Evolutionary conservation across 2,113 vertebrate species (phyloP).

Genomic region (Pelobates fuscus): DNA sequence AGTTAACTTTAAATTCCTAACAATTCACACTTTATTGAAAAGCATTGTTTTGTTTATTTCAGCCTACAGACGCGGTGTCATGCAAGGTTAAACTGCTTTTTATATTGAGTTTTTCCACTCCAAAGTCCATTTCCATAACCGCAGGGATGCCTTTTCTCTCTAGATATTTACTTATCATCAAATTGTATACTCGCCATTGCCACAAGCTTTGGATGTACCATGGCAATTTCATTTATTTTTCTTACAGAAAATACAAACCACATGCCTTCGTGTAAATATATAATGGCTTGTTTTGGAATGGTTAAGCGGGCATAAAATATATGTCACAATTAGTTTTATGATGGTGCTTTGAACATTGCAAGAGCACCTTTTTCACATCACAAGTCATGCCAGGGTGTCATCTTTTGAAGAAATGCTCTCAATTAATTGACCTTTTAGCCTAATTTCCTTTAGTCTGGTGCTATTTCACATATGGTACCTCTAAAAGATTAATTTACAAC

Average conservation of each 20-base stretch:
- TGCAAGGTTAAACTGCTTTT: conserved; percentile 19
- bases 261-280: conserved; percentile 41
- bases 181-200: conserved; percentile 27
- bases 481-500: conserved; percentile 72
- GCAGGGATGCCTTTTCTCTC: conserved; percentile 34
- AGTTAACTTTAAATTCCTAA: no score
- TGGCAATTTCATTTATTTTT: conserved; percentile 34
- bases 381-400: conserved; percentile 66
- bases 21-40: no score
- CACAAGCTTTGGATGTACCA: conserved; percentile 25
- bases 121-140: conserved; percentile 16
- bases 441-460: conserved; percentile 73
- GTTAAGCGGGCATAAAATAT: conserved; percentile 39
- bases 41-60: no score
- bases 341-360: conserved; percentile 38
- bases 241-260: conserved; percentile 39
- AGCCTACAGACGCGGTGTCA: no score
- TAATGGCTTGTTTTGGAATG: conserved; percentile 33
- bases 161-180: conserved; percentile 40
- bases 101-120: conserved; percentile 21
- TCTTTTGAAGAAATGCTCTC: conserved; percentile 67
- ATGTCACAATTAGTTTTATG: conserved; percentile 37
- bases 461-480: conserved; percentile 83
- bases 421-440: conserved; percentile 63
- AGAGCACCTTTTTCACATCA: conserved; percentile 40